A percentile compares a stretch with the other conserved stretches of the same genome.
Evolutionary conservation across 2,113 vertebrate species (phyloP).

Genomic region (Tragelaphus strepsiceros): DNA sequence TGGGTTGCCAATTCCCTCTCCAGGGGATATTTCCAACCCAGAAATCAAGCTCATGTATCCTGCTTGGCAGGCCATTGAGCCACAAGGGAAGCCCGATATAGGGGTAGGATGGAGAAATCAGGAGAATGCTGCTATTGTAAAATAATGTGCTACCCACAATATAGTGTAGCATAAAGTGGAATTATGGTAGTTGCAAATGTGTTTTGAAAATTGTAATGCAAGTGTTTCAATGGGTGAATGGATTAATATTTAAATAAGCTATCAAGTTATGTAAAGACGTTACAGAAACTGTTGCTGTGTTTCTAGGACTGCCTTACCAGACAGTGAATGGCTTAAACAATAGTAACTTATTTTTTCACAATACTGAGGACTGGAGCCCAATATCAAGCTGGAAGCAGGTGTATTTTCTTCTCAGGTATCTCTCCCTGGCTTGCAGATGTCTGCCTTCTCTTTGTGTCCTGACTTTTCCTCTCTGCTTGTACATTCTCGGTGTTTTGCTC

Average conservation of each 20-base stretch:
- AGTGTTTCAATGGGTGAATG: neutral
- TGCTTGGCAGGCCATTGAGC: neutral
- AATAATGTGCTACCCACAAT: neutral
- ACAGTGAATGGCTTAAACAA: neutral
- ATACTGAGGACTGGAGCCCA: neutral
- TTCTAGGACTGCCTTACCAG: neutral
- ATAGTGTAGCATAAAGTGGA: neutral
- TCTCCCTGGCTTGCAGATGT: neutral
- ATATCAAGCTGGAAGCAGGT: neutral
- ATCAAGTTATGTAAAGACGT: neutral
- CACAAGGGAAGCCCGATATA: neutral
- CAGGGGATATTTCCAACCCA: neutral
- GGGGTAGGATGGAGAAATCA: neutral
- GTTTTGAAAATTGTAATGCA: neutral
- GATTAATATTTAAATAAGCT: neutral
- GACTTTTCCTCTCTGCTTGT: neutral
- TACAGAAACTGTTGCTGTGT: neutral
- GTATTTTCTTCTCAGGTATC: neutral
- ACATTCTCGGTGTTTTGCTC: neutral
- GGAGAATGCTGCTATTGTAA: neutral
- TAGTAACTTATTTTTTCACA: neutral
- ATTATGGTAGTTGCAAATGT: neutral
- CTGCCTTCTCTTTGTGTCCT: neutral
- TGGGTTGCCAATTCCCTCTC: neutral
- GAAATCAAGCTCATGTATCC: neutral